phyloP scores from a whole-genome alignment of 2,113 vertebrate species.

The Saimiri boliviensis region DNA sequence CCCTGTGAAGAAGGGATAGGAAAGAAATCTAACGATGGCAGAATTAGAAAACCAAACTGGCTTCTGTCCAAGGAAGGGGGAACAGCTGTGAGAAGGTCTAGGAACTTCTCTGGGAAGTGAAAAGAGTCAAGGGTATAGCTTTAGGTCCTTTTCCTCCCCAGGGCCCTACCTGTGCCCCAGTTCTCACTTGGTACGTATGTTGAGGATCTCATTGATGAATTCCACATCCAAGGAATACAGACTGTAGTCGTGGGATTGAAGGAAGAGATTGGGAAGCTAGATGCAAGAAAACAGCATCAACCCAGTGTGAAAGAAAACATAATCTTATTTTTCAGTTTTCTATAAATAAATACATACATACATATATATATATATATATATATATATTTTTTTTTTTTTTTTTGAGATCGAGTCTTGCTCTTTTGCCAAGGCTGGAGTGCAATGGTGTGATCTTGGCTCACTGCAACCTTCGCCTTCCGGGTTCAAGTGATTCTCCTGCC shows the following conservation, averaged over 20 bases:
- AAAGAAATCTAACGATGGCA: not conserved
- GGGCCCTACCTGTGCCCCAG: not conserved
- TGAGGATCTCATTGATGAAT: constrained; percentile 90
- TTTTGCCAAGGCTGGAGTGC: too few relatives aligned
- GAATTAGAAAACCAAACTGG: not conserved
- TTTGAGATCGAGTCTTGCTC: too few relatives aligned
- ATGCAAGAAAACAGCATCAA: constrained; percentile 45
- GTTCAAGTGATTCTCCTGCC: too few relatives aligned
- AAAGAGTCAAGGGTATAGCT: not conserved
- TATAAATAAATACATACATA: too few relatives aligned
- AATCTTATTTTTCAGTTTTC: not conserved
- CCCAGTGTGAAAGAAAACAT: not conserved
- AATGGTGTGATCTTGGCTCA: too few relatives aligned
- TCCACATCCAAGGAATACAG: constrained; percentile 91
- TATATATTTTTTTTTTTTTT: too few relatives aligned
- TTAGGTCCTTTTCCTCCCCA: not conserved
- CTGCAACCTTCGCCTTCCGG: too few relatives aligned
- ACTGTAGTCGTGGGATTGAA: constrained; percentile 87
- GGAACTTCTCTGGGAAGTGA: not conserved
- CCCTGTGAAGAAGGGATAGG: not conserved
- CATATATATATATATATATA: too few relatives aligned
- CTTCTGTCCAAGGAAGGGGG: not conserved
- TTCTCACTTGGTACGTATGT: constrained; percentile 88
- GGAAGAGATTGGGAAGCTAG: constrained; percentile 90
- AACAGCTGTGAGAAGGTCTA: not conserved